Evolutionary conservation across 1,140 invertebrate genomes (phyloP), one percentile per base, ranked within the genome.

Genomic region (Trachymyrmex septentrionalis): DNA sequence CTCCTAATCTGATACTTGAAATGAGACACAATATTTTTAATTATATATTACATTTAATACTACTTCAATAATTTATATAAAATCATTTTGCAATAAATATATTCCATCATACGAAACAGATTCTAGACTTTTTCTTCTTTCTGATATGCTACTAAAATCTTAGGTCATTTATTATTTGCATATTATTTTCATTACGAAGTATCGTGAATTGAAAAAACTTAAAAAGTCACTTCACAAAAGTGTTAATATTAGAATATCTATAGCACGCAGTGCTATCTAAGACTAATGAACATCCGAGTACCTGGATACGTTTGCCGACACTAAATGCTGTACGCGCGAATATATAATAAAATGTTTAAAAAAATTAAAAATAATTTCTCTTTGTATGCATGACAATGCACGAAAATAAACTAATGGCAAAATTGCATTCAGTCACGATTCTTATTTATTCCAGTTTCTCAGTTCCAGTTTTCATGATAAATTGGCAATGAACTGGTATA

Each of bases 361-460:
- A 34, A 61, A 61, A 48, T 9, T 44, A 7, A 73, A 55, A 16
- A 55, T 84, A 10, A 44, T 53, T 55, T 69, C 30, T 57, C 19
- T 75, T 19, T 57, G 19, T n/a, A 21, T 9, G 19, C 27, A 24
- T 21, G 30, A 55, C 16, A 34, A 30, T 80, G n/a, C 57, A 80
- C 12, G n/a, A 24, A 59, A 82, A 48, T 59, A 82, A 9, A 63
- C 66, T 48, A 61, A 34, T 84, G 12, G 24, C n/a, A 48, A 48
- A 73, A 34, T 59, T 55, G 64, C 63, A 81, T 55, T 72, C 38
- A 84, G 50, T 72, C 67, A 19, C 10, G n/a, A 82, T 72, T 61
- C 34, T 57, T 72, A 53, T 73, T 24, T 82, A 72, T 48, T 81
- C 12, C 64, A 57, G n/a, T 80, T 80, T 69, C 10, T 55, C 27